Base-by-base conservation (phyloP, 2,888 invertebrate genomes). In the Rotaria socialis region DNA sequence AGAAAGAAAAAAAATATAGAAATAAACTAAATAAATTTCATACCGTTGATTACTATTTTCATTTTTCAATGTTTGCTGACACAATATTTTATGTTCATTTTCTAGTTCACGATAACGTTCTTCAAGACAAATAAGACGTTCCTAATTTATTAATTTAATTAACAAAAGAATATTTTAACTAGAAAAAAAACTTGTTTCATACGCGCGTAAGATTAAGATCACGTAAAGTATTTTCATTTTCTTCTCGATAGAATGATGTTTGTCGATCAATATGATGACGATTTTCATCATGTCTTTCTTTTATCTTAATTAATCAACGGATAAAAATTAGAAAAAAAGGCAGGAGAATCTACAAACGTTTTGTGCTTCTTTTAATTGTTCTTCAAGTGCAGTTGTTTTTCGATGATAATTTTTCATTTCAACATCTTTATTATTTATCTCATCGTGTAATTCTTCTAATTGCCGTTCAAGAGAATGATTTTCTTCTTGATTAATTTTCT, bases 31-130 rank as follows among this genome's bases (percentile, higher is more conserved):
- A 50, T 11, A 50, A 11, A 14, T 50, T 50, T 14, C 6, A 11
- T 43, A 60, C 60, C 60, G n/a, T 35, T 60, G 60, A 22, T 10
- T 75, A 75, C 22, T 75, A 8, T 11, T 43, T 2, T 75, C 75
- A 43, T 22, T 47, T 47, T 22, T 43, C 1, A 75, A 75, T 41
- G 5, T 22, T 43, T 22, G 6, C 43, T 41, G 75, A 16, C 75
- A 43, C 41, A 19, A 43, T 22, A 19, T 43, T 75, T 75, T 47
- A 41, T 16, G 35, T 75, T 75, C 75, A 75, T 75, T 47, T 43
- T 75, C 75, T 43, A 43, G n/a, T n/a, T 75, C 75, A 19, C 75
- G 43, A 43, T 75, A 75, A 24, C 43, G 41, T 75, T 75, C 75
- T 75, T 75, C 75, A 41, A 75, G 19, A 43, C 75, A 43, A 16